Conservation (phyloP, 2,113 vertebrate genomes). For the Sus scrofa region DNA sequence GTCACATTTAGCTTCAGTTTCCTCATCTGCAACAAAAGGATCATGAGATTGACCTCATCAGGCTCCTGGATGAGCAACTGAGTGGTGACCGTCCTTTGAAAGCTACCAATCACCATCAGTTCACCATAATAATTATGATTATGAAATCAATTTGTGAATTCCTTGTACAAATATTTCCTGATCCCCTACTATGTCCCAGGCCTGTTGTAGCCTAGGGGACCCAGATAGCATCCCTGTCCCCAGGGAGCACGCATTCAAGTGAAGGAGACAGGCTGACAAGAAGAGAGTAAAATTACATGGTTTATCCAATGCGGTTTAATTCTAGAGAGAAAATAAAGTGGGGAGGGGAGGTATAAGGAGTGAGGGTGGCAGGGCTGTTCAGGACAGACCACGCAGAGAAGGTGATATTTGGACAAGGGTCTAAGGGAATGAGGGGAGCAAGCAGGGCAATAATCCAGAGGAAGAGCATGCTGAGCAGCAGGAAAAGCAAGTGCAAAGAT, state of each 20-base stretch:
- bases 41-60: neutral
- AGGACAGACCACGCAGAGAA: neutral
- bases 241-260: neutral
- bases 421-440: neutral
- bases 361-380: neutral
- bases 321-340: neutral
- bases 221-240: neutral
- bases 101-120: neutral
- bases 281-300: neutral
- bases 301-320: neutral
- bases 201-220: neutral
- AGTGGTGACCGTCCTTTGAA: neutral
- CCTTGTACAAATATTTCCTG: slow-evolving; percentile 18
- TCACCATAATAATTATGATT: neutral
- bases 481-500: neutral
- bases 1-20: neutral
- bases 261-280: neutral
- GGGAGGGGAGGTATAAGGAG: neutral
- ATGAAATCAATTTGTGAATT: slow-evolving; percentile 32
- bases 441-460: neutral
- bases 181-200: neutral
- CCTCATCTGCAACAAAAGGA: neutral
- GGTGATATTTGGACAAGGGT: neutral
- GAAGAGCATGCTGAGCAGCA: neutral
- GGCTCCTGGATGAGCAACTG: neutral